Percentiles rank a stretch among this genome's conserved stretches.
Evolutionary conservation across 2,113 vertebrate species (phyloP).

Genomic region (Hemichromis elongatus): DNA sequence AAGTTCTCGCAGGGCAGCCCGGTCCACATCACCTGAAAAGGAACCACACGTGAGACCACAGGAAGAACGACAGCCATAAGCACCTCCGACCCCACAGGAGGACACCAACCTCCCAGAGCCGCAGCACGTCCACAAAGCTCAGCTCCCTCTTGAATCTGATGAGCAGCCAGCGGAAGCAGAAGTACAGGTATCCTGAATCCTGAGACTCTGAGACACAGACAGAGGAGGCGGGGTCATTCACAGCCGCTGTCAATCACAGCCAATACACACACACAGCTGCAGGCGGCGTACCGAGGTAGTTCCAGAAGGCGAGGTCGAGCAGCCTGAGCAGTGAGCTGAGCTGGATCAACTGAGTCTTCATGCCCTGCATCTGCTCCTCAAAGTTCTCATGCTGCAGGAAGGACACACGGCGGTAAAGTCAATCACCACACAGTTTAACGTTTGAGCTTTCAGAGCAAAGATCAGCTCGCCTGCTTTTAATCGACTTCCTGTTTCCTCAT

Average conservation of each 20-base stretch:
- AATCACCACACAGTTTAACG: not conserved
- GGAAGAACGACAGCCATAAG: not conserved
- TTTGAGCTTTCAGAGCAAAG: not conserved
- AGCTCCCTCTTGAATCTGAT: conserved; percentile 98
- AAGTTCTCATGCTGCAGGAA: conserved; percentile 91
- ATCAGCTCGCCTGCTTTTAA: not conserved
- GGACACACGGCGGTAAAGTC: not conserved
- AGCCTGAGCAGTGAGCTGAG: conserved; percentile 90
- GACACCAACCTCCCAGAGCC: conserved; percentile 90
- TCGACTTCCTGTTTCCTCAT: too few species aligned
- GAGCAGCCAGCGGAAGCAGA: conserved; percentile 98
- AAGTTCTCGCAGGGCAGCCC: conserved; percentile 93
- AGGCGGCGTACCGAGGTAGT: conserved; percentile 83
- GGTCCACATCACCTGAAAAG: conserved; percentile 89
- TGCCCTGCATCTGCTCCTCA: conserved; percentile 99
- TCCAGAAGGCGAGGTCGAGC: conserved; percentile 92
- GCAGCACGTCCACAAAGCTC: conserved; percentile 91
- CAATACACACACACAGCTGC: accelerated
- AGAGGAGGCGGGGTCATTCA: not conserved
- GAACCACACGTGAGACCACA: not conserved
- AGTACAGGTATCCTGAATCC: conserved; percentile 96
- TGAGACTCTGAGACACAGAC: conserved; percentile 81
- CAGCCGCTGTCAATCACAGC: not conserved
- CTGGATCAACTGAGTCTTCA: conserved; percentile 96
- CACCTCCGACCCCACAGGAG: not conserved